Percentiles rank a stretch among this genome's conserved stretches.
Evolutionary conservation across 2,797 vertebrate genomes (phyloP).

Genomic region (Enteromius mattozi): DNA sequence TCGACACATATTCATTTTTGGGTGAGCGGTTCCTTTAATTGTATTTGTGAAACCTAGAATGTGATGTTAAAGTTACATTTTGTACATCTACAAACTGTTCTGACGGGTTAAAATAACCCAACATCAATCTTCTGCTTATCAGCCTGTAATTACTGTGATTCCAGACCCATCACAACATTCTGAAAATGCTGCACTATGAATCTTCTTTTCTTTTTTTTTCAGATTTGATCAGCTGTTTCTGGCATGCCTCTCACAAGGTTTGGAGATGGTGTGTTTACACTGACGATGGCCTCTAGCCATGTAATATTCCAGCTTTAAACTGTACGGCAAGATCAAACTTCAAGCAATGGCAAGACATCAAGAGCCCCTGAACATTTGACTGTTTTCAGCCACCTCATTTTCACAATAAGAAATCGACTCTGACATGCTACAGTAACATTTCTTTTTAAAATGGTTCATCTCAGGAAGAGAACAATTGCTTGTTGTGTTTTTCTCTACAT

Average conservation of each 20-base stretch:
- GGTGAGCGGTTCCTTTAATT: not conserved
- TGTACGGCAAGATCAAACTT: conserved; percentile 51
- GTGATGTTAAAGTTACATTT: not conserved
- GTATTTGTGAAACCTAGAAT: not conserved
- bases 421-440: conserved; percentile 57
- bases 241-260: conserved; percentile 46
- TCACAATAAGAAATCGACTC: conserved; percentile 61
- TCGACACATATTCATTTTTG: not conserved
- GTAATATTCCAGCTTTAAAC: conserved; percentile 61
- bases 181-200: not conserved
- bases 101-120: not conserved
- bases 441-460: conserved; percentile 55
- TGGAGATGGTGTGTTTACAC: conserved; percentile 56
- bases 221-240: conserved; percentile 44
- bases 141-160: conserved; percentile 8
- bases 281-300: conserved; percentile 63
- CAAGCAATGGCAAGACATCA: conserved; percentile 57
- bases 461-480: conserved; percentile 57
- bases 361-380: conserved; percentile 53
- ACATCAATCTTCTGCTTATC: not conserved
- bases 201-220: not conserved
- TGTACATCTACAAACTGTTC: not conserved
- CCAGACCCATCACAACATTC: not conserved
- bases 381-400: conserved; percentile 54
- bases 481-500: conserved; percentile 45